These are phyloP conservation scores for Hyposmocoma kahamanoa DNA, from an alignment of 1,140 invertebrate species.

Conservation along the genomic window DNA sequence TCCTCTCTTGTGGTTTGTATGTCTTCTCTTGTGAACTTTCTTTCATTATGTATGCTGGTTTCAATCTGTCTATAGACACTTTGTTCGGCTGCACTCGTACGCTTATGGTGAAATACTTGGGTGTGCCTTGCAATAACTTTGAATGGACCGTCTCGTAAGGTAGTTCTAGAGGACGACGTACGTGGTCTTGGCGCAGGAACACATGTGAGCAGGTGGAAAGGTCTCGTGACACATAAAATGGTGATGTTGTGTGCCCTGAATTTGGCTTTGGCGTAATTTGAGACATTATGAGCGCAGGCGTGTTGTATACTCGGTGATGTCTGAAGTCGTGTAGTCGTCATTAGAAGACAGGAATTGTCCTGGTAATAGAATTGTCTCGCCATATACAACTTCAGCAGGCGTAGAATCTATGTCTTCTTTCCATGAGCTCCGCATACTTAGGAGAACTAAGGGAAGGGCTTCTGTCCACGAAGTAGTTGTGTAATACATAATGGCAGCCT, in stretches of 20 bases:
- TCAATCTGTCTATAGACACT: constrained; percentile 45
- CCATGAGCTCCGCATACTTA: constrained; percentile 18
- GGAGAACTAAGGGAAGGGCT: constrained; percentile 14
- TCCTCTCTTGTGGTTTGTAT: too few relatives aligned
- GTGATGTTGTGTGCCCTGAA: constrained; percentile 18
- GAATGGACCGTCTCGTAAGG: constrained; percentile 55
- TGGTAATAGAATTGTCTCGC: constrained; percentile 21
- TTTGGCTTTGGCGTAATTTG: constrained; percentile 23
- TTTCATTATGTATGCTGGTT: constrained; percentile 33
- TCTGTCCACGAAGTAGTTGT: constrained; percentile 10
- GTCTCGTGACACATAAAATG: constrained; percentile 24
- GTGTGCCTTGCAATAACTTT: constrained; percentile 27
- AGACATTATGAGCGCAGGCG: constrained; percentile 18
- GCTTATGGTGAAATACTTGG: constrained; percentile 34
- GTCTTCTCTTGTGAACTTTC: too few relatives aligned
- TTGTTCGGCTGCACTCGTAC: constrained; percentile 26
- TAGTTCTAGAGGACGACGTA: constrained; percentile 34
- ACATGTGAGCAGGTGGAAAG: constrained; percentile 23
- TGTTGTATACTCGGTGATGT: constrained; percentile 18
- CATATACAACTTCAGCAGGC: constrained; percentile 29
- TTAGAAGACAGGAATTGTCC: constrained; percentile 23
- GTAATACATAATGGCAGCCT: constrained; percentile 38
- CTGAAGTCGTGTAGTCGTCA: constrained; percentile 13
- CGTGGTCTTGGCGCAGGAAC: constrained; percentile 42
- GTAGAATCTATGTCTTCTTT: constrained; percentile 24